Percentiles rank a stretch among this genome's conserved stretches.
Conservation (phyloP, 1,140 invertebrate genomes). For the Drosophila suzukii region DNA sequence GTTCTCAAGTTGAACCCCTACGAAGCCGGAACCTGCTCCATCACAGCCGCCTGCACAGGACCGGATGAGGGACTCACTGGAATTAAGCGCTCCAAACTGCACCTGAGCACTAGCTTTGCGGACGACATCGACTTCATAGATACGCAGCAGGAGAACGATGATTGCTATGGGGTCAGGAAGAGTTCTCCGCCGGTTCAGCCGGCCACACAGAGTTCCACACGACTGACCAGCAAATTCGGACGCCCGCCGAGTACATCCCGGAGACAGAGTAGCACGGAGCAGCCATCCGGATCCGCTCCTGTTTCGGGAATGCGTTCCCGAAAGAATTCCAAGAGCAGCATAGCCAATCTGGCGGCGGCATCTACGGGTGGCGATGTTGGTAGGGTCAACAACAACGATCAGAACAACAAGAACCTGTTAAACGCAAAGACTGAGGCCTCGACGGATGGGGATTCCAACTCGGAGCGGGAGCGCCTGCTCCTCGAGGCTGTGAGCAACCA, state of each 20-base stretch:
- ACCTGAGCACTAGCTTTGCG: slow-evolving; percentile 87
- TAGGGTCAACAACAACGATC: slow-evolving; percentile 73
- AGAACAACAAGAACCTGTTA: slow-evolving; percentile 79
- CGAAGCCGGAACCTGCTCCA: slow-evolving; percentile 85
- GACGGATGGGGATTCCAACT: slow-evolving; percentile 32
- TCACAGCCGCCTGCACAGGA: slow-evolving; percentile 90
- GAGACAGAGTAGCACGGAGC: slow-evolving; percentile 68
- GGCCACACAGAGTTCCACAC: slow-evolving; percentile 34
- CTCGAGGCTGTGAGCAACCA: slow-evolving; percentile 80
- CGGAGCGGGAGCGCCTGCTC: slow-evolving; percentile 68
- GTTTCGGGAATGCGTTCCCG: slow-evolving; percentile 71
- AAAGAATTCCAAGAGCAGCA: slow-evolving; percentile 76
- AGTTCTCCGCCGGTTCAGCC: slow-evolving; percentile 54
- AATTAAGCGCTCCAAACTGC: slow-evolving; percentile 88
- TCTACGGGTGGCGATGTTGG: slow-evolving; percentile 12
- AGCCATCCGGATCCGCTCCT: slow-evolving; percentile 15
- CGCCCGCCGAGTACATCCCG: slow-evolving; percentile 35
- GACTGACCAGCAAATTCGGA: slow-evolving; percentile 67
- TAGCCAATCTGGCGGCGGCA: slow-evolving; percentile 42
- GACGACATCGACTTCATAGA: slow-evolving; percentile 92
- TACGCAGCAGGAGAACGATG: slow-evolving; percentile 86
- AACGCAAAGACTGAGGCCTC: slow-evolving; percentile 71
- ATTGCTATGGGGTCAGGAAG: slow-evolving; percentile 84
- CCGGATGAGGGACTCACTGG: slow-evolving; percentile 91
- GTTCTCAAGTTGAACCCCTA: slow-evolving; percentile 86